Evolutionary conservation across 2,113 vertebrate genomes (phyloP), one percentile per base, ranked within the genome.

Genomic region (Microcebus murinus): DNA sequence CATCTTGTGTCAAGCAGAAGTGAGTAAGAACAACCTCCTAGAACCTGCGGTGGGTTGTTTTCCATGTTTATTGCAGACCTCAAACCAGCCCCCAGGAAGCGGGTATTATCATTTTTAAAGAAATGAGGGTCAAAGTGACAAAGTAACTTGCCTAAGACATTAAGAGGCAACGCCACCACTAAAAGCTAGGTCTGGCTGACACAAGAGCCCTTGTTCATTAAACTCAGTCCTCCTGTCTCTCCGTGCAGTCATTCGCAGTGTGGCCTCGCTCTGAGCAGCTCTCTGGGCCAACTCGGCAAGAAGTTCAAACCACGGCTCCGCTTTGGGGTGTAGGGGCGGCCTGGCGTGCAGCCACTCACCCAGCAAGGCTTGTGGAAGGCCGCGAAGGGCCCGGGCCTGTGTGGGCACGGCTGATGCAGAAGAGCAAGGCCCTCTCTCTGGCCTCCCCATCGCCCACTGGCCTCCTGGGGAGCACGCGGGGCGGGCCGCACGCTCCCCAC

Each of bases 51-150:
- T 65, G 36, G 68, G 61, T 81, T 4, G 1, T 87, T 96, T 95
- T 79, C 79, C 36, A 68, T 73, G 77, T 88, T 92, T 95, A 55
- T 88, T n/a, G 90, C n/a, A 83, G 13, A 57, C 39, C 39, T 85
- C 59, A 57, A 34, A 36, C 4, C 21, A 76, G 77, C 13, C 68
- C 31, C 67, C 34, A 18, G 57, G 87, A 90, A 96, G 50, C 21
- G 25, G n/a, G 55, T 59, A 88, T 87, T 96, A 81, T 48, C 81
- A 83, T 93, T 94, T 90, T 94, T 95, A 68, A 96, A 97, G 89
- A 95, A 88, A 86, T 21, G 36, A 73, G 36, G 77, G 71, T 96
- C 68, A 94, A 63, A 73, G 36, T 83, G 73, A 84, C 88, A 94
- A 92, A 57, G 65, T 70, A 90, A 87, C 52, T 87, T 89, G 67